Conservation (phyloP, 2,113 vertebrate genomes). For the Excalfactoria chinensis region DNA sequence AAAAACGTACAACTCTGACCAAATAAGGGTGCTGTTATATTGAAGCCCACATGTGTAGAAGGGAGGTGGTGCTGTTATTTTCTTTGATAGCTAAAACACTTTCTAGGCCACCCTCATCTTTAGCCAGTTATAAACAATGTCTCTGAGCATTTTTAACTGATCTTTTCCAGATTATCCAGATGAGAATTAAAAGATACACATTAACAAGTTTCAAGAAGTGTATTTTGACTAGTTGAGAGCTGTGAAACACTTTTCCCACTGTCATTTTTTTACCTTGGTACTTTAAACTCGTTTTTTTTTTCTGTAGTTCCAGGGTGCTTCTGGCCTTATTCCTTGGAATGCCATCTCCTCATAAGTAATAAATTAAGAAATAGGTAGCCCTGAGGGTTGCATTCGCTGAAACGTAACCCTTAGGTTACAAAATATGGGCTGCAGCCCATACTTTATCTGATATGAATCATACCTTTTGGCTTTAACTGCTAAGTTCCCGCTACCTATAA, state of each 20-base stretch:
- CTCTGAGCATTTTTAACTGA: constrained; percentile 6
- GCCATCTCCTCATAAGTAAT: neutral
- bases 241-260: constrained; percentile 25
- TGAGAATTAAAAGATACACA: neutral
- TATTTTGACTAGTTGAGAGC: neutral
- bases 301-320: neutral
- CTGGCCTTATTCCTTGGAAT: constrained; percentile 22
- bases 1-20: neutral
- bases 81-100: constrained; percentile 32
- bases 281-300: constrained; percentile 20
- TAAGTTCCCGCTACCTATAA: neutral
- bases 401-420: neutral
- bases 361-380: neutral
- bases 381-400: constrained; percentile 41
- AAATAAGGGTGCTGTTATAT: neutral
- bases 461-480: constrained; percentile 13
- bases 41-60: neutral
- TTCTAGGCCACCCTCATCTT: constrained; percentile 14
- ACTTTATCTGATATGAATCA: constrained; percentile 8
- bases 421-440: neutral
- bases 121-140: constrained; percentile 12
- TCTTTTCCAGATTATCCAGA: neutral
- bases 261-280: constrained; percentile 8
- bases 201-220: neutral
- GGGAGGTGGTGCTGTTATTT: constrained; percentile 5